These are phyloP conservation scores for Copidosoma aretas DNA, from an alignment of 2,888 invertebrate species.

Conservation along the genomic window DNA sequence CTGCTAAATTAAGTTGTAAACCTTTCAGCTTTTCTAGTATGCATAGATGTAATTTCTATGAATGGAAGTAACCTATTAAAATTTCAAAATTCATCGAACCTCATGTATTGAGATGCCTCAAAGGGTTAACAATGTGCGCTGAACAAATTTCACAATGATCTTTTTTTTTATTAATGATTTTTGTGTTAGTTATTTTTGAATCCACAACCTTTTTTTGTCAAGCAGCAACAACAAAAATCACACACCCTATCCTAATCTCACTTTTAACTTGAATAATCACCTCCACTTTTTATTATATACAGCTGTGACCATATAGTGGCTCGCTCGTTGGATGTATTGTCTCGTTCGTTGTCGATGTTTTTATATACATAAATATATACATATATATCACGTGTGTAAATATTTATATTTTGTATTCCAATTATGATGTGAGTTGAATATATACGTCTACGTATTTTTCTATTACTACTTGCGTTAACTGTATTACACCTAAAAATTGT, in stretches of 20 bases:
- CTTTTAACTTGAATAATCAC: slow-evolving; percentile 9
- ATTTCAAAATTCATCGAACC: background rate
- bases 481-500: slow-evolving; percentile 25
- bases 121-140: background rate
- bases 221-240: slow-evolving; percentile 2
- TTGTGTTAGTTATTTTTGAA: background rate
- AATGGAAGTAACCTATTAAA: too few species aligned
- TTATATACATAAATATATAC: slow-evolving; percentile 53
- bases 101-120: background rate
- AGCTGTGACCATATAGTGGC: slow-evolving; percentile 63
- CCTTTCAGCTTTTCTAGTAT: too few species aligned
- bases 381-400: slow-evolving; percentile 59
- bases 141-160: background rate
- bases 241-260: background rate
- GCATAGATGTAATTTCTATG: too few species aligned
- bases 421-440: slow-evolving; percentile 57
- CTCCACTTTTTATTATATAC: slow-evolving; percentile 54
- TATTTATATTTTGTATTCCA: slow-evolving; percentile 53
- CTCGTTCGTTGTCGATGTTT: slow-evolving; percentile 62
- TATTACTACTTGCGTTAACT: slow-evolving; percentile 11
- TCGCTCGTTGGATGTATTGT: slow-evolving; percentile 64
- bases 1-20: too few species aligned
- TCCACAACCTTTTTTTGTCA: background rate
- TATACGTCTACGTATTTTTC: background rate
- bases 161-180: background rate